Base-by-base conservation (phyloP, 2,797 vertebrate genomes). In the Alfaro cultratus region DNA sequence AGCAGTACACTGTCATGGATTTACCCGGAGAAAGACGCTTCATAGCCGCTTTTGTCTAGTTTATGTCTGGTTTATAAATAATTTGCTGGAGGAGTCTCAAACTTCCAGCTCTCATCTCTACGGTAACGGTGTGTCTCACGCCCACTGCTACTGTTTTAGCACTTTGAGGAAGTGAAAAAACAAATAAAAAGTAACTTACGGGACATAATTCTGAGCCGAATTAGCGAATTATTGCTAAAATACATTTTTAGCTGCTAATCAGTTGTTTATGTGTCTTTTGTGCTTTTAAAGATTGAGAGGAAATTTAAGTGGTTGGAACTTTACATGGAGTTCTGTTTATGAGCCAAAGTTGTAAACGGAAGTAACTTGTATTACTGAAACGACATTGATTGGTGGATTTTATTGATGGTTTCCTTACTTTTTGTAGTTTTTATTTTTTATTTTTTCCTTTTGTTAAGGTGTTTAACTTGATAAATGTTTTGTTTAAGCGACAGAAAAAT, bases 81-180 rank as follows among this genome's bases (percentile, higher is more conserved):
- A 29, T 11, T 29, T 29, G 1, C 23, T 5, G 1, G 12, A 36
- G 43, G n/a, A 73, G 31, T 62, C 72, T n/a, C 8, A 1, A 82
- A 85, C 39, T 84, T 82, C 18, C 11, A 74, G 29, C 3, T 1
- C 3, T 1, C 36, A 26, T 71, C 72, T 46, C 4, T 5, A 1
- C 76, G 49, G 1, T 4, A 79, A 39, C 49, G 26, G 5, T 34
- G 74, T 12, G 45, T 34, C 78, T 85, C 88, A 88, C 87, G 83
- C 87, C 85, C 90, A 87, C 86, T 5, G 81, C 1, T 82, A 26
- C 0, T 53, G 57, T 29, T 7, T 0, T 21, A 18, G 47, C 34
- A 39, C 0, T 18, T 68, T 45, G 3, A 36, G 29, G 64, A 74
- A 73, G 75, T 53, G 1, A 2, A 15, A 31, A 57, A 11, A 10